Evolutionary conservation across 2,113 vertebrate genomes (phyloP).

Genomic region (Silurus glanis): DNA sequence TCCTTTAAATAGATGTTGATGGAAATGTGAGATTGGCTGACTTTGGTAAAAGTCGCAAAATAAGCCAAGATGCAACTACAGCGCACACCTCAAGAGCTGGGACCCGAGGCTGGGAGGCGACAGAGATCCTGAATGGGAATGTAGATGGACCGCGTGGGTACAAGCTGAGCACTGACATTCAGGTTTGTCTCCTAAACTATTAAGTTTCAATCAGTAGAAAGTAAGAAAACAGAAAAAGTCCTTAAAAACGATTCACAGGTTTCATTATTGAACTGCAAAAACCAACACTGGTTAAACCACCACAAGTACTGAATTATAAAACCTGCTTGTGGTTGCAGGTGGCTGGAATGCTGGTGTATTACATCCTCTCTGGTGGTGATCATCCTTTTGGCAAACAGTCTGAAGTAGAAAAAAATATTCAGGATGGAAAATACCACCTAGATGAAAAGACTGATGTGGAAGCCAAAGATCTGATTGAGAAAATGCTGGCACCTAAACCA

Average conservation of each 20-base stretch:
- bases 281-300: too few relatives aligned
- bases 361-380: constrained; percentile 34
- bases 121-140: too few relatives aligned
- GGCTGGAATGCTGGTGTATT: constrained; percentile 42
- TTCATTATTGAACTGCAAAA: background rate
- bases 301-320: too few relatives aligned
- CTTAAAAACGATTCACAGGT: background rate
- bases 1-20: constrained; percentile 18
- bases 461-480: constrained; percentile 41
- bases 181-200: constrained; percentile 12
- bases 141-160: background rate
- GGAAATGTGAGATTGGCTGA: constrained; percentile 31
- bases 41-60: constrained; percentile 40
- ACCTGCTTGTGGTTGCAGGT: constrained; percentile 10
- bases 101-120: too few relatives aligned
- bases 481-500: constrained; percentile 28
- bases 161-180: constrained; percentile 25
- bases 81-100: too few relatives aligned
- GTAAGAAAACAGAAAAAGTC: too few relatives aligned
- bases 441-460: background rate
- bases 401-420: constrained; percentile 5
- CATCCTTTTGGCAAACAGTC: constrained; percentile 18
- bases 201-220: background rate
- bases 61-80: too few relatives aligned
- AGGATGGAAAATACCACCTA: background rate